A percentile compares a stretch with the other conserved stretches of the same genome.
phyloP scores from a whole-genome alignment of 1,140 invertebrate species.

The Maconellicoccus hirsutus region DNA sequence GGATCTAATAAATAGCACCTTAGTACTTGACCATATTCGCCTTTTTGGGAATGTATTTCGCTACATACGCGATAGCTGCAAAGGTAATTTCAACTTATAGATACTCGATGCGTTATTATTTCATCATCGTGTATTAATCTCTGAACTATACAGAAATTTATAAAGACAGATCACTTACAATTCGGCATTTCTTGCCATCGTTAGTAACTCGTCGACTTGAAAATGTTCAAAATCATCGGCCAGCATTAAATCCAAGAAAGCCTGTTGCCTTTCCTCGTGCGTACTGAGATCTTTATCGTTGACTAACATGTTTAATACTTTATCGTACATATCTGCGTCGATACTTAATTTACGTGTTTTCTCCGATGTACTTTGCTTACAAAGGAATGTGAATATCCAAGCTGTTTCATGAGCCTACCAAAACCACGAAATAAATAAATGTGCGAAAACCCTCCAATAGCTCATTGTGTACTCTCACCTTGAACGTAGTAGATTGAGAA shows the following conservation, averaged over 20 bases:
- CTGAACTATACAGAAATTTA: background rate
- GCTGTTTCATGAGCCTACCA: background rate
- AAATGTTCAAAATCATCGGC: constrained; percentile 43
- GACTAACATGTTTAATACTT: constrained; percentile 43
- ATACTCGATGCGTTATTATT: no score
- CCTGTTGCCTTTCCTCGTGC: constrained; percentile 65
- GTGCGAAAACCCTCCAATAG: no score
- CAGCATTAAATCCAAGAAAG: constrained; percentile 61
- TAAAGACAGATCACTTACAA: constrained; percentile 28
- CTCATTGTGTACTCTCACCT: constrained; percentile 38
- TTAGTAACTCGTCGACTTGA: constrained; percentile 26
- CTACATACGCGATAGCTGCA: constrained; percentile 50
- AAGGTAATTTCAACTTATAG: no score
- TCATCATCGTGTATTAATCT: no score
- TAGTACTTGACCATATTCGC: constrained; percentile 45
- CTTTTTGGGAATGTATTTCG: constrained; percentile 43
- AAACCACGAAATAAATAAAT: background rate
- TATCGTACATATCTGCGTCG: constrained; percentile 32
- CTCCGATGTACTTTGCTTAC: constrained; percentile 41
- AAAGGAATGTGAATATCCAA: constrained; percentile 11
- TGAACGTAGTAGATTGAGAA: constrained; percentile 48
- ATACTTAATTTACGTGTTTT: constrained; percentile 35
- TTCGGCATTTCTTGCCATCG: constrained; percentile 28
- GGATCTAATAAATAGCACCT: constrained; percentile 46
- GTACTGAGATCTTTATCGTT: constrained; percentile 38